Conservation (phyloP, 2,888 invertebrate genomes). For the Patella pellucida region DNA sequence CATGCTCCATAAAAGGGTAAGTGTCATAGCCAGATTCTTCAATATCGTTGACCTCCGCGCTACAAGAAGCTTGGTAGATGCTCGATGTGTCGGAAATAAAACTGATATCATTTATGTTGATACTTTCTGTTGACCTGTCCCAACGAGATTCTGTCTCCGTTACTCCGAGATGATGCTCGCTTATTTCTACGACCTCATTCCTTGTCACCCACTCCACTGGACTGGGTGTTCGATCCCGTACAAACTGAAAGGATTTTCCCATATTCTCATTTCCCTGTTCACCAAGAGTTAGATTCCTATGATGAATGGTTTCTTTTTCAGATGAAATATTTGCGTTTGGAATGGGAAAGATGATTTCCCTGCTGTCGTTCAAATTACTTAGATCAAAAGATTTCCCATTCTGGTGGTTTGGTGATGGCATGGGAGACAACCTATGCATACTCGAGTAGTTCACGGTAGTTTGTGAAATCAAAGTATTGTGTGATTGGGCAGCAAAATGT, state of each 20-base stretch:
- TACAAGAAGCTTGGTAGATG: not conserved
- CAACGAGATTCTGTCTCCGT: not conserved
- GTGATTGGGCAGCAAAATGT: not conserved
- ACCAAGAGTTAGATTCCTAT: not conserved
- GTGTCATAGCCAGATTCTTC: not conserved
- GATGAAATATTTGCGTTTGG: not conserved
- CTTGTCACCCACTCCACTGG: not conserved
- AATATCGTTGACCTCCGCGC: not conserved
- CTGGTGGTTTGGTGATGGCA: not conserved
- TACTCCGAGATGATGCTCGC: not conserved
- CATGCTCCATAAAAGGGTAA: not conserved
- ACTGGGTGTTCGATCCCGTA: not conserved
- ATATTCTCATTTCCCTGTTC: conserved; percentile 1
- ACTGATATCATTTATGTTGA: not conserved
- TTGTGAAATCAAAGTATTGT: not conserved
- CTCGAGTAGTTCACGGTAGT: not conserved
- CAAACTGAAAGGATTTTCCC: conserved; percentile 1
- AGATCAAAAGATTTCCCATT: not conserved
- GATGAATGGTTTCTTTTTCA: not conserved
- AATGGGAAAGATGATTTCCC: not conserved
- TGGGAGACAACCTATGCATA: too few relatives aligned
- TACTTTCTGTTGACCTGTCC: not conserved
- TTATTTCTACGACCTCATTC: too few relatives aligned
- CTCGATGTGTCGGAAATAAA: not conserved
- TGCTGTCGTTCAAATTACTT: not conserved